These are phyloP conservation scores for Champsocephalus gunnari DNA, from an alignment of 2,797 vertebrate species.

Conservation along the genomic window DNA sequence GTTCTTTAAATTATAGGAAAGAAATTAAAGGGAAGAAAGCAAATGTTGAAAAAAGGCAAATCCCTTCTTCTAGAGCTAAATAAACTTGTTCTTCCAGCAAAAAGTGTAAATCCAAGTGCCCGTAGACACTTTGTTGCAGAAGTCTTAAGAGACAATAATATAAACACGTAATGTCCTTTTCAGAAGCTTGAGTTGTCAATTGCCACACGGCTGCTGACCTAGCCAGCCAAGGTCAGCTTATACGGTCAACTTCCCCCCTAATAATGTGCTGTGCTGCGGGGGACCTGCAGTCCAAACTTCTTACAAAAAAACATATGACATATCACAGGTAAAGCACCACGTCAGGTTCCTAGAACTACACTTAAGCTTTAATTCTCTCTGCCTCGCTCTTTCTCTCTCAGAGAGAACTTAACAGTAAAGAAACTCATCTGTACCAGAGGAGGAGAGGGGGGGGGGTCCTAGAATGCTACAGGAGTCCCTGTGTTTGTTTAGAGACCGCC, in stretches of 20 bases:
- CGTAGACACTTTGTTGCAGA: slow-evolving; percentile 53
- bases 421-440: slow-evolving; percentile 64
- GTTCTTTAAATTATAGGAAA: slow-evolving; percentile 48
- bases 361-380: slow-evolving; percentile 47
- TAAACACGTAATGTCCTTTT: slow-evolving; percentile 66
- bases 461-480: slow-evolving; percentile 57
- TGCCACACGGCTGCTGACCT: slow-evolving; percentile 71
- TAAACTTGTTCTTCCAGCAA: slow-evolving; percentile 59
- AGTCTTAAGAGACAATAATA: slow-evolving; percentile 53
- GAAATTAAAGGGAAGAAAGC: slow-evolving; percentile 41
- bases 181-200: slow-evolving; percentile 52
- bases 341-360: slow-evolving; percentile 61
- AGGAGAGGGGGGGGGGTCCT: slow-evolving; percentile 35
- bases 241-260: slow-evolving; percentile 59
- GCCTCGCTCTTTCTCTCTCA: slow-evolving; percentile 69
- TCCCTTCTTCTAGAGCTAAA: slow-evolving; percentile 74
- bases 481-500: slow-evolving; percentile 43
- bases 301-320: slow-evolving; percentile 21
- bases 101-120: slow-evolving; percentile 61
- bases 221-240: slow-evolving; percentile 69
- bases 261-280: slow-evolving; percentile 70
- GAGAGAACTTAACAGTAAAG: slow-evolving; percentile 73
- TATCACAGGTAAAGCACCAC: slow-evolving; percentile 79
- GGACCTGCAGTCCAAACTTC: slow-evolving; percentile 54
- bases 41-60: slow-evolving; percentile 62